phyloP scores from a whole-genome alignment of 2,113 vertebrate genomes.

The Monopterus albus region DNA sequence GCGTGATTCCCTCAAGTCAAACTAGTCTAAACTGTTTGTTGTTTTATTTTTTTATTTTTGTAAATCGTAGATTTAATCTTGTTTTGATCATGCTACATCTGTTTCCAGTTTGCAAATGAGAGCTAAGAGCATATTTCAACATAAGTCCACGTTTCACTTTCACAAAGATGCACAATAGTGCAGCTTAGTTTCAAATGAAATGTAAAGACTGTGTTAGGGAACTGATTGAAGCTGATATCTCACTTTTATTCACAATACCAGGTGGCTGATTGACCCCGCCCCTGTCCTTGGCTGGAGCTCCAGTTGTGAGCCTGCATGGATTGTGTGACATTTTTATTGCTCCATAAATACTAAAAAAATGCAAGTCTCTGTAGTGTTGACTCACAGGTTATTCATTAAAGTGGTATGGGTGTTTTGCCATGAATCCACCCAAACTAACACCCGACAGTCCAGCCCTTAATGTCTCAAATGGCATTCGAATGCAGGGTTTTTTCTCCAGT shows the following conservation, averaged over 20 bases:
- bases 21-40: background rate
- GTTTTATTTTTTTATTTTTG: slow-evolving; percentile 1
- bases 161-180: slow-evolving; percentile 20
- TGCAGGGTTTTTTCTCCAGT: slow-evolving; percentile 15
- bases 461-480: slow-evolving; percentile 26
- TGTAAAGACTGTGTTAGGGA: slow-evolving; percentile 28
- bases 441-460: background rate
- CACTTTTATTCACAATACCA: slow-evolving; percentile 52
- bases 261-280: slow-evolving; percentile 51
- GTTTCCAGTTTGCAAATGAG: slow-evolving; percentile 56
- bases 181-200: slow-evolving; percentile 41
- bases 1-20: background rate
- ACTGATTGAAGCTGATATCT: slow-evolving; percentile 31
- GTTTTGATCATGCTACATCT: slow-evolving; percentile 41
- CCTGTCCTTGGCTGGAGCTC: slow-evolving; percentile 59
- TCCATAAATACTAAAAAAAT: slow-evolving; percentile 58
- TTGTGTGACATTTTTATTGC: slow-evolving; percentile 61
- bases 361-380: slow-evolving; percentile 40
- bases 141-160: slow-evolving; percentile 8
- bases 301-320: slow-evolving; percentile 33
- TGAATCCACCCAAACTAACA: slow-evolving; percentile 25
- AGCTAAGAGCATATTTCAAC: slow-evolving; percentile 24
- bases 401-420: slow-evolving; percentile 2
- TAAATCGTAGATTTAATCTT: slow-evolving; percentile 9
- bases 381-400: slow-evolving; percentile 45